Base-by-base conservation (phyloP, 2,888 invertebrate species). In the Onchidella celtica region DNA sequence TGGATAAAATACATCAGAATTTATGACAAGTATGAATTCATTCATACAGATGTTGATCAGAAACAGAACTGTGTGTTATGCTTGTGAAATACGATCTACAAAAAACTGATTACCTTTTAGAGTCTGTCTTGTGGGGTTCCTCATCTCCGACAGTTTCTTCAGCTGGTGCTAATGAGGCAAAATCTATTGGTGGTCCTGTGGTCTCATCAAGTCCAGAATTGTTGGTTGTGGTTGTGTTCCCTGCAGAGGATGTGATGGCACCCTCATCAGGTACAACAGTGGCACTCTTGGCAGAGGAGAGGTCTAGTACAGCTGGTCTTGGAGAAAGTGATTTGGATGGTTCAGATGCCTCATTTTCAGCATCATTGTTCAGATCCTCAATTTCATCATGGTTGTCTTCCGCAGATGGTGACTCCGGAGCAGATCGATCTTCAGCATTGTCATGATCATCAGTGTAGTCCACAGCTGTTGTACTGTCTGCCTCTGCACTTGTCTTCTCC, bases 391-490 rank as follows among this genome's bases (percentile, higher is more conserved):
- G 29, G 24, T 17, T 34, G 21, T 63, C 40, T 70, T 68, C 68
- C 9, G 3, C 21, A 29, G 65, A 17, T 29, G 65, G 40, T n/a
- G 32, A 34, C 17, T 21, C n/a, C 9, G 63, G 65, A 14, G 75
- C 36, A 24, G 73, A 59, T 38, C 21, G 75, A 27, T 57, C 77
- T 17, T 57, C 68, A 2, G 57, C 27, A 27, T 55, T 57, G 29
- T 77, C 68, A 11, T 76, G 76, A 11, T 66, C 55, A 14, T 75
- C 75, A 32, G 77, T 57, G 34, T 70, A 75, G 36, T 84, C 84
- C 3, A 65, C 83, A 61, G 77, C 75, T 0, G 88, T 89, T 29
- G 89, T 88, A 79, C 88, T 89, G 80, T 88, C 89, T 9, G 89
- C 88, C 75, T 89, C 89, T 0, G 86, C 88, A 57, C 85, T 86